These are phyloP conservation scores for Spongilla lacustris DNA, from an alignment of 37 sponge, comb jelly and placozoan species.

Conservation along the genomic window DNA sequence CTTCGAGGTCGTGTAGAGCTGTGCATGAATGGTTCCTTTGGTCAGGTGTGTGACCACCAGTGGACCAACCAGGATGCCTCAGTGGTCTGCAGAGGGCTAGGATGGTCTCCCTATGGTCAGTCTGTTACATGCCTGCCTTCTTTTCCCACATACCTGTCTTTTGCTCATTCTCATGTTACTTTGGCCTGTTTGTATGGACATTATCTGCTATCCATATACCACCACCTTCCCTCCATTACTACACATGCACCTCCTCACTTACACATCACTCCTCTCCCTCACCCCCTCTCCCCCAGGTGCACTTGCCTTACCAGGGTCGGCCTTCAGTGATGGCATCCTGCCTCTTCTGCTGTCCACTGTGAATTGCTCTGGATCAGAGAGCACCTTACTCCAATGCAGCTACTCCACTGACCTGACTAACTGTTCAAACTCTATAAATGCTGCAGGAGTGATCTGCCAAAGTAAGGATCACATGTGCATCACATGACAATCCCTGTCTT, in stretches of 20 bases:
- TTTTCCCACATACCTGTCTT: neutral
- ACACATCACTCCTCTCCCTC: neutral
- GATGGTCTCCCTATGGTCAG: constrained; percentile 35
- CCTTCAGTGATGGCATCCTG: constrained; percentile 8
- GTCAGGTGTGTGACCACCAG: constrained; percentile 33
- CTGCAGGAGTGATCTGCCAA: constrained; percentile 37
- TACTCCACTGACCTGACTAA: neutral
- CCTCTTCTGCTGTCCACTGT: constrained; percentile 17
- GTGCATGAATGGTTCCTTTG: constrained; percentile 45
- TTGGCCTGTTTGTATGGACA: no score
- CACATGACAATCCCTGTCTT: neutral
- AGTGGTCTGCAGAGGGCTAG: constrained; percentile 40
- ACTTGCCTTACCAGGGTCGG: neutral
- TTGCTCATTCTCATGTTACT: no score
- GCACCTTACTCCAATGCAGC: constrained; percentile 12
- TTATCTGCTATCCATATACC: no score
- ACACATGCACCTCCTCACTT: neutral
- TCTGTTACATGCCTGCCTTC: neutral
- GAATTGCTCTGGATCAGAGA: constrained; percentile 38
- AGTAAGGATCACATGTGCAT: neutral
- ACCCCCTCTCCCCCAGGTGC: neutral
- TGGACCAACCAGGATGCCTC: constrained; percentile 53
- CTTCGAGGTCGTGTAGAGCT: constrained; percentile 49
- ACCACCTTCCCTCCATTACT: neutral
- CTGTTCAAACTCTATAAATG: neutral